Evolutionary conservation across 2,888 invertebrate genomes (phyloP), one percentile per base, ranked within the genome.

Genomic region (Caenorhabditis doughertyi): DNA sequence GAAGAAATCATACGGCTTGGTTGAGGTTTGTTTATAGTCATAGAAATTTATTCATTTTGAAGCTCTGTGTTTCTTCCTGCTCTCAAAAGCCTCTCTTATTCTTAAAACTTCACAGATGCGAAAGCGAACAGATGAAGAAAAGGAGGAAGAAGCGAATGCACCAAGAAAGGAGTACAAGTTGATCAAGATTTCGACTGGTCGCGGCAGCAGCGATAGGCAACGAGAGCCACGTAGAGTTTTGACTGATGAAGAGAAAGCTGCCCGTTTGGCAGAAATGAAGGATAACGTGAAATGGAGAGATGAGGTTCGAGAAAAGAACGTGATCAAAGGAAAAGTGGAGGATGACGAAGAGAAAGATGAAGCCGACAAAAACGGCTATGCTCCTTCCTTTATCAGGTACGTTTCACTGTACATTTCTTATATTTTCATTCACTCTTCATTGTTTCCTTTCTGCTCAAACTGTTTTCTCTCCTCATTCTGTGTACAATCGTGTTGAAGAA

Each of bases 221-320:
- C 62, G 77, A 25, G 81, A 84, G 55, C 72, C 81, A 18, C 64
- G 77, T 13, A 73, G 70, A 9, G 60, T 55, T 42, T 76, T 81
- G 9, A 81, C 84, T 2, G 80, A 84, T 23, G 84, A 84, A 35
- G 88, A 89, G 60, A 86, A 83, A 44, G 88, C 83, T 21, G 79
- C 77, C 18, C 82, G 79, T 32, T 79, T 89, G 18, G 79, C 73
- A 7, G 89, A 86, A 64, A 89, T 90, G 88, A 72, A 88, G 80
- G 84, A 79, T 11, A 90, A 90, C 62, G 89, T 81, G 8, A 73
- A 88, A 49, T 90, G 84, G 86, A 67, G 79, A 18, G 76, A 84
- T 42, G 81, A 80, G 4, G 67, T 53, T 27, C 65, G 83, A 21
- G 49, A 29, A 23, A 70, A 53, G 42, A 85, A 85, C 71, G 58